phyloP scores from a whole-genome alignment of 2,797 vertebrate species.

The Chiroxiphia lanceolata region DNA sequence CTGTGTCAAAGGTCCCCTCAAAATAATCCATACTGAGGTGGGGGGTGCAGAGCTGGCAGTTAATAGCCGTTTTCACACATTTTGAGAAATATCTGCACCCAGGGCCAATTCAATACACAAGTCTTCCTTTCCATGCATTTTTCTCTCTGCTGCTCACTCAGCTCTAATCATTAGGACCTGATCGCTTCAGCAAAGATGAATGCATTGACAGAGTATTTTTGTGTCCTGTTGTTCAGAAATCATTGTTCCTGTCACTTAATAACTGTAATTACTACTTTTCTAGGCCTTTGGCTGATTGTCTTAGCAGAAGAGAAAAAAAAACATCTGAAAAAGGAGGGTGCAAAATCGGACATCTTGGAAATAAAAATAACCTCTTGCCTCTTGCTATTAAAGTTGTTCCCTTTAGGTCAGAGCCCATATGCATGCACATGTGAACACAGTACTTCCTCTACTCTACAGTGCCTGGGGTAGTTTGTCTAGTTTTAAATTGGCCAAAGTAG shows the following conservation, averaged over 20 bases:
- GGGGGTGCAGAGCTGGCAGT: neutral
- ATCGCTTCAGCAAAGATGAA: neutral
- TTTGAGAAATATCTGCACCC: neutral
- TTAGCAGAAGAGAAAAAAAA: neutral
- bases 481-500: slow-evolving; percentile 37
- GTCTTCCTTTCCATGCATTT: neutral
- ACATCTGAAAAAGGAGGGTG: neutral
- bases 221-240: neutral
- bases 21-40: accelerated
- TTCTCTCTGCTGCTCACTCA: neutral
- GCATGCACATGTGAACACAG: neutral
- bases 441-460: neutral
- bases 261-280: slow-evolving; percentile 25
- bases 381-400: neutral
- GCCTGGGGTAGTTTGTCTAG: neutral
- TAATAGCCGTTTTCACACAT: neutral
- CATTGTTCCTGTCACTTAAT: neutral
- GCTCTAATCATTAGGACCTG: neutral
- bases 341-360: neutral
- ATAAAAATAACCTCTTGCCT: neutral
- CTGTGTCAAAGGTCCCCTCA: neutral
- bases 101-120: neutral
- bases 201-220: neutral
- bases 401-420: neutral
- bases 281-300: neutral